Evolutionary conservation across 2,113 vertebrate species (phyloP), one percentile per base, ranked within the genome.

Genomic region (Rutilus rutilus): DNA sequence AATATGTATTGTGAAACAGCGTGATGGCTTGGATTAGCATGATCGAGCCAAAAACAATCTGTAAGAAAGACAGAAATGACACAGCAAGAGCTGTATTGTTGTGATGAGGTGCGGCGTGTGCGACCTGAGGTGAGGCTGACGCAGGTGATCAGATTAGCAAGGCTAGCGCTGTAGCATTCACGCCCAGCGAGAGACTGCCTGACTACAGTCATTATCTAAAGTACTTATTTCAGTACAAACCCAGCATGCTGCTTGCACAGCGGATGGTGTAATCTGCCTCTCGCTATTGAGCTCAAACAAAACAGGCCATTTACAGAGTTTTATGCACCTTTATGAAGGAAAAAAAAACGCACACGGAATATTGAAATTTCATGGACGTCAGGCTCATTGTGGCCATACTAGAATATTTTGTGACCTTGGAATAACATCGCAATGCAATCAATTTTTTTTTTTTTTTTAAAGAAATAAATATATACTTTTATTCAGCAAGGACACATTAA

Each of bases 81-180:
- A 89, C 86, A 86, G 90, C 87, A 86, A 88, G 90, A 90, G 88
- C 59, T 76, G 87, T 78, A 88, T 89, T 87, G 91, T 90, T 89
- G 91, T 88, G 89, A 57, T 86, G 89, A 90, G 90, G 91, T 90
- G 91, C 87, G 87, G 82, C 71, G 86, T 87, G 85, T 62, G 47
- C 88, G 78, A 92, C 88, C 88, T 88, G 88, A 90, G 90, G 89
- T 91, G 85, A 89, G 88, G 88, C 88, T 87, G 88, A 87, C 45
- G 80, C 91, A 89, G 92, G 67, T 92, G 87, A 91, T 87, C 89
- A 92, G 90, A 95, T 94, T 92, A 90, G 89, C 76, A 65, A 50
- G 50, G 64, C 83, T 84, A 90, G 81, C 89, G 87, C 82, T 75
- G 83, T 75, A 75, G 74, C 73, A 86, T 23, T 10, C 80, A 86